Base-by-base conservation (phyloP, 64 coral and sea anemone species). In the Trachythela sp. region DNA sequence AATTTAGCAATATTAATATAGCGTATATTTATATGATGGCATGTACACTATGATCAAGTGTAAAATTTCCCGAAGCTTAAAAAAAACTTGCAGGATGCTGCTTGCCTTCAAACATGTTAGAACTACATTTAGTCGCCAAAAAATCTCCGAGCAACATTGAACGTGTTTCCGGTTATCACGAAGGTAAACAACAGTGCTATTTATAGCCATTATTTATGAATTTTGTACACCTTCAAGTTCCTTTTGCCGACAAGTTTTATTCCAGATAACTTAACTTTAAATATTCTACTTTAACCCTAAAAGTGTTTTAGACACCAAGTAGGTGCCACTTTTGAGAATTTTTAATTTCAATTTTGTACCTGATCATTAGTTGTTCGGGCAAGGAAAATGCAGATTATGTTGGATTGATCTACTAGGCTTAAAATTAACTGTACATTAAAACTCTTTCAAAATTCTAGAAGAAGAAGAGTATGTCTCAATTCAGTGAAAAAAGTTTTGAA, bases 201-300 rank as follows among this genome's bases (percentile, higher is more conserved):
- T 77, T 77, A 77, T 77, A 77, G 71, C 24, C 24, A 15, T 77
- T 77, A 32, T 77, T 77, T 77, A 38, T 77, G 30, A 38, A 35
- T 35, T 77, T 34, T 77, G 0, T 80, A 5, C 75, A 5, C 32
- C 75, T 37, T 80, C 30, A 15, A 11, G 13, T 35, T 80, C 14
- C 30, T 38, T 77, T 77, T 77, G 32, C 71, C 31, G 32, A 77
- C 71, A 77, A 77, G 71, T 77, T 77, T 77, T 77, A 77, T 77
- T 77, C 4, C 7, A 59, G 54, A 59, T 17, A 59, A 59, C 18
- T 59, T 22, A 27, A 64, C 56, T 64, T 64, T 26, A 64, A 64
- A 26, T 64, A 64, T 64, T 64, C 56, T 64, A 64, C 7, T 59
- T 59, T 59, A 20, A 59, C 2, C 54, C 24, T 59, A 20, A 59